A percentile compares a stretch with the other conserved stretches of the same genome.
These are phyloP conservation scores for Macroramphosus scolopax DNA, from an alignment of 2,797 vertebrate species.

Conservation along the genomic window DNA sequence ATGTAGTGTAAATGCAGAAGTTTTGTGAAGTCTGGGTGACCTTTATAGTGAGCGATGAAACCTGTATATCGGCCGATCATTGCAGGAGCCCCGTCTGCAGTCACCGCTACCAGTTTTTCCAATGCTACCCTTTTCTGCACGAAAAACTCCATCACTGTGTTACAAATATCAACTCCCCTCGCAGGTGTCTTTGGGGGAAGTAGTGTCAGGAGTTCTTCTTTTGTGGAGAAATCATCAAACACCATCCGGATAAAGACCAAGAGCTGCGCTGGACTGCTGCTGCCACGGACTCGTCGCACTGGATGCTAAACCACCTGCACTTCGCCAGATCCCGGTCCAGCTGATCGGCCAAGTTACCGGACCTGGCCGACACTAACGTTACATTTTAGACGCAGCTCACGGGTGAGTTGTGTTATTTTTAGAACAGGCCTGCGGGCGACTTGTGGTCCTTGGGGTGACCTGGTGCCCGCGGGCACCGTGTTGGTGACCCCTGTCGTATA, in stretches of 20 bases:
- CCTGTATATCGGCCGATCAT: constrained; percentile 24
- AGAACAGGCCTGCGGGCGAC: too few relatives aligned
- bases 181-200: constrained; percentile 25
- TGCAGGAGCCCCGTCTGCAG: constrained; percentile 17
- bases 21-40: constrained; percentile 26
- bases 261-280: constrained; percentile 24
- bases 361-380: constrained; percentile 18
- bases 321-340: constrained; percentile 28
- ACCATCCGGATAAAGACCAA: constrained; percentile 22
- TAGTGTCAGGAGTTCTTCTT: constrained; percentile 34
- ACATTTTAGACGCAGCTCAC: too few relatives aligned
- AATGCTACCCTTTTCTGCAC: constrained; percentile 16
- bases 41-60: constrained; percentile 27
- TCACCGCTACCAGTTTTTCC: constrained; percentile 20
- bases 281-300: constrained; percentile 32
- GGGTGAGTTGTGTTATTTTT: too few relatives aligned
- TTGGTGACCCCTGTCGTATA: too few relatives aligned
- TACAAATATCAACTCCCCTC: constrained; percentile 31
- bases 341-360: constrained; percentile 22
- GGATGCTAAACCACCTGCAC: constrained; percentile 48
- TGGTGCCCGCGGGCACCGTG: too few relatives aligned
- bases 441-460: too few relatives aligned
- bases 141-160: constrained; percentile 5
- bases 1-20: constrained; percentile 29
- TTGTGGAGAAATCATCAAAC: constrained; percentile 39